Evolutionary conservation across 2,113 vertebrate genomes (phyloP), one percentile per base, ranked within the genome.

Genomic region (Sitta europaea): DNA sequence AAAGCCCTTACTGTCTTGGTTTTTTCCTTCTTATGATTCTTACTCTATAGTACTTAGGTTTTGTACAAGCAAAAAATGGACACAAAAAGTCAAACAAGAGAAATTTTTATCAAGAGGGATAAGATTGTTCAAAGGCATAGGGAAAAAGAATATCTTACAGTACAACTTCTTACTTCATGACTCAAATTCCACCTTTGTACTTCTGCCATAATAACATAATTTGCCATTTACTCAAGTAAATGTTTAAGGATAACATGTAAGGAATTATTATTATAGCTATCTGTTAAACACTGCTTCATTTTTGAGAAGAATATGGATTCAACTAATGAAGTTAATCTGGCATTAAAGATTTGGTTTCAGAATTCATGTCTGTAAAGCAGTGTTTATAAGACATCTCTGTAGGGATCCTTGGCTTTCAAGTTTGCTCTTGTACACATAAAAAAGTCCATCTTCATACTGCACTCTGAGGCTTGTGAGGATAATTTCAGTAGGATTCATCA

Each of bases 1-100:
- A 68, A 89, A 9, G 6, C 8, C 24, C n/a, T 54, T 55, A 55
- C 1, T 40, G 21, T 22, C 3, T 50, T 27, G 23, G 0, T 5
- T 15, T 4, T 6, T 8, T 14, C 4, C 4, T 70, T 70, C n/a
- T 25, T 36, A 22, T 17, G 24, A 72, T 67, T 79, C 19, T 55
- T 59, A 24, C 51, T 67, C 43, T 48, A 58, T 25, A 87, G 27
- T 8, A 43, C 9, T 40, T 54, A 53, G 5, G 21, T 14, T 83
- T 92, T 79, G 19, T 40, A 75, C 11, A 40, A 55, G 24, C 1
- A 5, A 80, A 71, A 84, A 58, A 35, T 23, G 6, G 45, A 31
- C 4, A 19, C 6, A 47, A 35, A 62, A 77, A 31, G 6, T 54
- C 27, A 66, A 53, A 5, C 5, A 58, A 29, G 78, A 68, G 2